A percentile compares a stretch with the other conserved stretches of the same genome.
Conservation (phyloP, 2,113 vertebrate genomes). For the Calidris pugnax region DNA sequence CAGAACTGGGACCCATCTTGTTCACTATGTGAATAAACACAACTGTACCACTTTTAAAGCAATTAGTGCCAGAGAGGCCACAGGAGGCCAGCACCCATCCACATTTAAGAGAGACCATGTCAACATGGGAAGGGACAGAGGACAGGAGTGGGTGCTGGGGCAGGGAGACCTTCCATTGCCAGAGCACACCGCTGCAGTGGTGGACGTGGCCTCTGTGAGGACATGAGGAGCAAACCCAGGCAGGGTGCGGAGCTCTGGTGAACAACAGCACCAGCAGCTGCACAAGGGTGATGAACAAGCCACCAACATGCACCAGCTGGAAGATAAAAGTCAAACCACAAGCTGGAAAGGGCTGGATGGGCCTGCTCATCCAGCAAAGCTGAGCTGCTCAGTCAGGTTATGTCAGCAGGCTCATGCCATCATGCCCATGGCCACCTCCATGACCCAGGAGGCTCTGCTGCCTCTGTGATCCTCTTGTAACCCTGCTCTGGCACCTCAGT, state of each 20-base stretch:
- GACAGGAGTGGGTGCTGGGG: background rate
- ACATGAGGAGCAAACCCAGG: background rate
- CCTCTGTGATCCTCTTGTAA: background rate
- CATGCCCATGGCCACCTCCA: background rate
- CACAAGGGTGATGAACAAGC: background rate
- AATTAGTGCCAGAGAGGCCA: background rate
- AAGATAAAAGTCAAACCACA: background rate
- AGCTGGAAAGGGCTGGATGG: background rate
- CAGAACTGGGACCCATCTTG: background rate
- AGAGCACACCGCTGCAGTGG: too few relatives aligned
- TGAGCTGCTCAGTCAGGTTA: background rate
- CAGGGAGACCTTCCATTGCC: background rate
- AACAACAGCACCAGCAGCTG: background rate
- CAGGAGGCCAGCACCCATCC: background rate
- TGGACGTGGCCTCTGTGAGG: background rate
- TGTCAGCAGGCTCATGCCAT: background rate
- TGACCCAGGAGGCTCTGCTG: background rate
- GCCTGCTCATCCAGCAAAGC: background rate
- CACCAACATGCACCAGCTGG: background rate
- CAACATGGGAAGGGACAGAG: background rate
- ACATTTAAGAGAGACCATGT: background rate
- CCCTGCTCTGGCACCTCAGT: too few relatives aligned
- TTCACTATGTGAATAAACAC: background rate
- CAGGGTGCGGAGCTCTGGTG: background rate
- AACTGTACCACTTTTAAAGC: background rate